Conservation (phyloP, 1,140 invertebrate genomes). For the Drosophila albomicans region DNA sequence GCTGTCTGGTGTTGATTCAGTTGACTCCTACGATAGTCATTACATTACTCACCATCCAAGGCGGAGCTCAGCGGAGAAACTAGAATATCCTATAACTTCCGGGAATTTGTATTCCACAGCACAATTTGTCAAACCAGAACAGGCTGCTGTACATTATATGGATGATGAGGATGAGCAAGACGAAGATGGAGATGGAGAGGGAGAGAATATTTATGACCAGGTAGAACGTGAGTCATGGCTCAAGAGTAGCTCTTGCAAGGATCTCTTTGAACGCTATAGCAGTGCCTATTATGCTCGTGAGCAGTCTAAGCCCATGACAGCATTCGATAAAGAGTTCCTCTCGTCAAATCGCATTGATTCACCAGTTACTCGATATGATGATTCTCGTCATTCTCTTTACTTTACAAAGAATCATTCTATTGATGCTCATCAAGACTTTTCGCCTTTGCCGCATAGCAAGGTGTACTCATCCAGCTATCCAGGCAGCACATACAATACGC, state of each 20-base stretch:
- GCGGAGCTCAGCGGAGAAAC: slow-evolving; percentile 85
- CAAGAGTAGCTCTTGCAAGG: slow-evolving; percentile 92
- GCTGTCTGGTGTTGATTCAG: slow-evolving; percentile 81
- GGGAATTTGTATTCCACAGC: slow-evolving; percentile 86
- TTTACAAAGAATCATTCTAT: slow-evolving; percentile 82
- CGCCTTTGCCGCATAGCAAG: slow-evolving; percentile 84
- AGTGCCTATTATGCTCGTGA: slow-evolving; percentile 68
- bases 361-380: slow-evolving; percentile 91
- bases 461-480: slow-evolving; percentile 94
- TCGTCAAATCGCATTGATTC: slow-evolving; percentile 87
- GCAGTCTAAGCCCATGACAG: slow-evolving; percentile 73
- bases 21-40: slow-evolving; percentile 84
- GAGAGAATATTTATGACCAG: slow-evolving; percentile 84
- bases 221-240: slow-evolving; percentile 87
- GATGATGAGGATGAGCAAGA: slow-evolving; percentile 75
- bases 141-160: slow-evolving; percentile 72
- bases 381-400: slow-evolving; percentile 88
- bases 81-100: slow-evolving; percentile 86
- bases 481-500: slow-evolving; percentile 88
- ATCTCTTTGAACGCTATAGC: slow-evolving; percentile 86
- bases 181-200: slow-evolving; percentile 77
- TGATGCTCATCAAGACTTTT: slow-evolving; percentile 80
- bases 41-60: slow-evolving; percentile 82
- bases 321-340: slow-evolving; percentile 83
- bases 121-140: slow-evolving; percentile 78